A percentile compares a stretch with the other conserved stretches of the same genome.
Conservation (phyloP, 2,113 vertebrate species). For the Meriones unguiculatus region DNA sequence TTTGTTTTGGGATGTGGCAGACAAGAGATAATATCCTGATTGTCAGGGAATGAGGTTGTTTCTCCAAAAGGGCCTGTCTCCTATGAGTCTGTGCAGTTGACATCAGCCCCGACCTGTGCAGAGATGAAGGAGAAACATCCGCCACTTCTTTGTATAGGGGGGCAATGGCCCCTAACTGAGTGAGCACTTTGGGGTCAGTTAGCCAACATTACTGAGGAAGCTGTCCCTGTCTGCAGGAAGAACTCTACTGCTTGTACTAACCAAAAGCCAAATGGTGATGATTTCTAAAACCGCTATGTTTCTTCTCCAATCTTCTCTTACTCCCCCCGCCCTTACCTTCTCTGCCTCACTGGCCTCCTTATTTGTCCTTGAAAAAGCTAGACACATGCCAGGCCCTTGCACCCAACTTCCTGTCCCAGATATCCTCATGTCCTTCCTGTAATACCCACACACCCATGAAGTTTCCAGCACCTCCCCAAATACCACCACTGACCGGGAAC, state of each 20-base stretch:
- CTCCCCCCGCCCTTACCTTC: too few species aligned
- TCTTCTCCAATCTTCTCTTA: not conserved
- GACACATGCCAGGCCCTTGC: not conserved
- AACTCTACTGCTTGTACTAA: not conserved
- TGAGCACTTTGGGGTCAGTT: not conserved
- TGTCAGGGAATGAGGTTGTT: not conserved
- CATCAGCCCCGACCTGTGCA: not conserved
- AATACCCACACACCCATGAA: not conserved
- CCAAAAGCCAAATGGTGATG: not conserved
- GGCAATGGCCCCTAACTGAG: not conserved
- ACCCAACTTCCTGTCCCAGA: not conserved
- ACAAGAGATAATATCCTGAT: not conserved
- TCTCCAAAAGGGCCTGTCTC: not conserved
- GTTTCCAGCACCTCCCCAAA: not conserved
- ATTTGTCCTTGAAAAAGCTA: not conserved
- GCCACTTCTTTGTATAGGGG: not conserved
- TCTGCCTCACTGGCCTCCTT: not conserved
- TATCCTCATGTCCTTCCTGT: not conserved
- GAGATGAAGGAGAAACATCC: not conserved
- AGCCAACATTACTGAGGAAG: not conserved
- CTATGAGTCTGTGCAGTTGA: not conserved
- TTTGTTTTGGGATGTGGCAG: not conserved
- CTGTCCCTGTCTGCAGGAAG: not conserved
- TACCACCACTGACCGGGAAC: not conserved
- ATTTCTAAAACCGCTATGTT: not conserved